Evolutionary conservation across 2,888 invertebrate species (phyloP).

Genomic region (Aleiodes testaceus): DNA sequence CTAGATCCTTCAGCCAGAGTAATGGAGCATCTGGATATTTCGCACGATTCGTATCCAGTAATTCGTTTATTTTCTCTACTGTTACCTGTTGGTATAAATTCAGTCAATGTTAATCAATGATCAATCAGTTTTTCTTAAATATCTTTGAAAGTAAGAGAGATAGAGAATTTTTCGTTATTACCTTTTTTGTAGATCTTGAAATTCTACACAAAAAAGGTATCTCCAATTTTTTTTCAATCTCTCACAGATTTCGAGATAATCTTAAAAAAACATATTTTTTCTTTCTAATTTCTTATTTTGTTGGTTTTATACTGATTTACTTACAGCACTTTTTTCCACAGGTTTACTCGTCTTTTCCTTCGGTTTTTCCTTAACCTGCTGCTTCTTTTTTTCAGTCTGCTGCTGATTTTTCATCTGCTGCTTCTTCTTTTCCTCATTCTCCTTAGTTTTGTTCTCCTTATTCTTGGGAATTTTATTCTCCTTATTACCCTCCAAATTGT

Average conservation of each 20-base stretch:
- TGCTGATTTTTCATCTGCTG: conserved; percentile 70
- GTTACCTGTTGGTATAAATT: conserved; percentile 75
- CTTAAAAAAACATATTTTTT: too few relatives aligned
- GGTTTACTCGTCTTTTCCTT: conserved; percentile 81
- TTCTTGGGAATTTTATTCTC: conserved; percentile 75
- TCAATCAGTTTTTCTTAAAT: too few relatives aligned
- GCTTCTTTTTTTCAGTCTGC: conserved; percentile 72
- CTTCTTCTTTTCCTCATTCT: conserved; percentile 74
- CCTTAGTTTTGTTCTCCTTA: conserved; percentile 69
- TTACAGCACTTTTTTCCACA: conserved; percentile 79
- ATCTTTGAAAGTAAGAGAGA: too few relatives aligned
- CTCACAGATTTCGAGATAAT: neutral
- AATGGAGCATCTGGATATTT: conserved; percentile 83
- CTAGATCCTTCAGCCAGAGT: conserved; percentile 82
- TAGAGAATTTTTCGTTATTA: too few relatives aligned
- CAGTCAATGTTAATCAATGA: conserved; percentile 14
- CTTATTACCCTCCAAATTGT: conserved; percentile 78
- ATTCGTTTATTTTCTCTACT: conserved; percentile 75
- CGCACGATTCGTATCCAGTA: conserved; percentile 77
- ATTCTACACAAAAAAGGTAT: too few relatives aligned
- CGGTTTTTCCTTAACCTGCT: conserved; percentile 74
- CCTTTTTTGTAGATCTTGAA: too few relatives aligned
- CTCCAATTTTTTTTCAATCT: too few relatives aligned
- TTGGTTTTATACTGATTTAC: conserved; percentile 44
- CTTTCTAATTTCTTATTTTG: neutral